Conservation (phyloP, 2,797 vertebrate species). For the Calcarius lapponicus region DNA sequence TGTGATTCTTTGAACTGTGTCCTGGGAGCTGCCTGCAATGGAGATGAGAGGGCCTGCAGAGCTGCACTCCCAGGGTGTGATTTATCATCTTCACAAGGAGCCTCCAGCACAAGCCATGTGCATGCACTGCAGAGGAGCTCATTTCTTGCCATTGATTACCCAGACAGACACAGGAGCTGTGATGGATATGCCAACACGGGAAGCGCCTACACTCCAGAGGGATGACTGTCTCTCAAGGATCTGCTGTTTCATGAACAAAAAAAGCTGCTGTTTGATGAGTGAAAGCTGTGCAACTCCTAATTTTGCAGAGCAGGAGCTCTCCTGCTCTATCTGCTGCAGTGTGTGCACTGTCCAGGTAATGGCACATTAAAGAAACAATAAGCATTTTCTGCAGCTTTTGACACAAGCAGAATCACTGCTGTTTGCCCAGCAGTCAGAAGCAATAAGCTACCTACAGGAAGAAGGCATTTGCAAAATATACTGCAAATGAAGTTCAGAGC, state of each 20-base stretch:
- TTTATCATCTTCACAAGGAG: background rate
- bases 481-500: constrained; percentile 11
- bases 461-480: background rate
- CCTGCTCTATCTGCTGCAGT: background rate
- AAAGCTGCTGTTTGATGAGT: background rate
- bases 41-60: background rate
- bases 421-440: background rate
- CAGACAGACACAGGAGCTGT: background rate
- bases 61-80: background rate
- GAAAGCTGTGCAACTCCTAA: background rate
- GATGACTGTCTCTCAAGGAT: background rate
- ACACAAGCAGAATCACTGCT: constrained; percentile 1
- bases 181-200: background rate
- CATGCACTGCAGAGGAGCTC: background rate
- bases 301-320: background rate
- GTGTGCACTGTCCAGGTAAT: background rate
- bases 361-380: constrained; percentile 15
- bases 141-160: background rate
- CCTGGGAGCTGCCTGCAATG: background rate
- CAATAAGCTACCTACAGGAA: constrained; percentile 18
- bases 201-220: background rate
- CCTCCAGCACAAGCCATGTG: background rate
- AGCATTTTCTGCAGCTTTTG: constrained; percentile 27
- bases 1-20: background rate
- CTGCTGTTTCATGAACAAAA: background rate